Evolutionary conservation across 2,113 vertebrate genomes (phyloP).

Genomic region (Ameiurus melas): DNA sequence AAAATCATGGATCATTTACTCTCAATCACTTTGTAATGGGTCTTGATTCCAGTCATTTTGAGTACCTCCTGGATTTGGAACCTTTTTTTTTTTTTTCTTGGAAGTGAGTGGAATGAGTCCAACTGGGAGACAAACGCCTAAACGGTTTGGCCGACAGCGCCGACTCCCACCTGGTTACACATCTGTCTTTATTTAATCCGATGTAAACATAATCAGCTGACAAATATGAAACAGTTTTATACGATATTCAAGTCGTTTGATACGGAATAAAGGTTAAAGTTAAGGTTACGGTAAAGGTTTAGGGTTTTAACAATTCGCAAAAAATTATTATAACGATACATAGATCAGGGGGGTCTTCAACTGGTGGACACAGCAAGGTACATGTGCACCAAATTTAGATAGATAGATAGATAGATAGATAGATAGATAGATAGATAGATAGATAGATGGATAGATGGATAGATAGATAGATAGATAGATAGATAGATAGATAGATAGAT

Average conservation of each 20-base stretch:
- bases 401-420: no score
- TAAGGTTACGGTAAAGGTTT: neutral
- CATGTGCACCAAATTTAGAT: neutral
- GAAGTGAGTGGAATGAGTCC: neutral
- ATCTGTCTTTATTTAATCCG: neutral
- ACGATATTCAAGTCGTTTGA: neutral
- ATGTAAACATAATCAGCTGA: neutral
- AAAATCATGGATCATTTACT: neutral
- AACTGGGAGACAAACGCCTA: neutral
- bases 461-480: no score
- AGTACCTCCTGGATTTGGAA: neutral
- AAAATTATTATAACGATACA: neutral
- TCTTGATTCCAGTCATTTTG: neutral
- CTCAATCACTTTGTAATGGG: constrained; percentile 1
- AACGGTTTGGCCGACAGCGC: neutral
- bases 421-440: no score
- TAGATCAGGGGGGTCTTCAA: neutral
- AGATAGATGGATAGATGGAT: no score
- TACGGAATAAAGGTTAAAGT: neutral
- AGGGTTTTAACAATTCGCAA: neutral
- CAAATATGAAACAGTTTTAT: neutral
- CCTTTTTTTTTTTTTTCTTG: neutral
- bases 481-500: no score
- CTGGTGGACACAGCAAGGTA: neutral
- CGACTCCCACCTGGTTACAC: neutral